phyloP scores from a whole-genome alignment of 2,888 invertebrate species.

The Nymphalis c-album region DNA sequence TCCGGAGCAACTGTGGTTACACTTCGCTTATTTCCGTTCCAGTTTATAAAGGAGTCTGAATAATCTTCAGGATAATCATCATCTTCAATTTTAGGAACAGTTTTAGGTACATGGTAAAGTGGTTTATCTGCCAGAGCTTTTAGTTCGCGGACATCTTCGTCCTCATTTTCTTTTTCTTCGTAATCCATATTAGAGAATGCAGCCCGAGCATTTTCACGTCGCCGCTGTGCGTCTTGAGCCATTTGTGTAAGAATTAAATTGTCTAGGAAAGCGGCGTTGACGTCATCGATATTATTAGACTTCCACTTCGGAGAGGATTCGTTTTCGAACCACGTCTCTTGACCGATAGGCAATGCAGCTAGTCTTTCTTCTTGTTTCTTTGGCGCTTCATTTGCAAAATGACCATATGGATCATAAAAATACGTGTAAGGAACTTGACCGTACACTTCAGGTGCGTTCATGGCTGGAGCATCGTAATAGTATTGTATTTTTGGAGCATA shows the following conservation, averaged over 20 bases:
- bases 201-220: conserved; percentile 73
- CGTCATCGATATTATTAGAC: conserved; percentile 72
- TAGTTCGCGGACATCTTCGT: conserved; percentile 84
- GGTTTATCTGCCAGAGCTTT: conserved; percentile 83
- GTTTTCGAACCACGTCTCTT: conserved; percentile 84
- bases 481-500: conserved; percentile 78
- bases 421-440: conserved; percentile 71
- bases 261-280: conserved; percentile 84
- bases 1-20: conserved; percentile 62
- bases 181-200: conserved; percentile 69
- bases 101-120: conserved; percentile 74
- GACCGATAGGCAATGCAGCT: conserved; percentile 83
- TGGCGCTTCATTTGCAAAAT: conserved; percentile 82
- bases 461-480: conserved; percentile 65
- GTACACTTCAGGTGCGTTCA: conserved; percentile 66
- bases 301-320: conserved; percentile 73
- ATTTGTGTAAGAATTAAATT: conserved; percentile 85
- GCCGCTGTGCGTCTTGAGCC: conserved; percentile 81
- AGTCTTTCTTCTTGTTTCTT: conserved; percentile 83
- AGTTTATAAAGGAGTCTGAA: conserved; percentile 77
- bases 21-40: conserved; percentile 78
- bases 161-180: conserved; percentile 74
- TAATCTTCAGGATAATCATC: conserved; percentile 62
- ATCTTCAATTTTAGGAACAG: conserved; percentile 67
- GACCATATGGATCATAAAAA: conserved; percentile 75